phyloP scores from a whole-genome alignment of 2,113 vertebrate genomes.

The Poeciliopsis occidentalis region DNA sequence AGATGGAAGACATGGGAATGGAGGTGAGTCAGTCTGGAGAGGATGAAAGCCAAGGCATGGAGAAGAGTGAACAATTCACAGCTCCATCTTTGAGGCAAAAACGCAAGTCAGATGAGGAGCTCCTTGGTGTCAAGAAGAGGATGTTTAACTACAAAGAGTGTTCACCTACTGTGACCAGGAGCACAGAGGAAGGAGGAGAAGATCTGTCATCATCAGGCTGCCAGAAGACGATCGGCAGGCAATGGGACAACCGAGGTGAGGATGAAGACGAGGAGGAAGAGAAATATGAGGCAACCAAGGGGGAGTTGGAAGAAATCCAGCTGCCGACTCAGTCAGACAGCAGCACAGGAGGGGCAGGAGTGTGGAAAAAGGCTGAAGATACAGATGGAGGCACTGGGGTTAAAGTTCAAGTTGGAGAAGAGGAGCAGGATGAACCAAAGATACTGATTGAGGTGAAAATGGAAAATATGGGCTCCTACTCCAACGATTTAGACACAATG shows the following conservation, averaged over 20 bases:
- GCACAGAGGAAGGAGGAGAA: conserved; percentile 65
- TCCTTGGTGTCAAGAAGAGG: conserved; percentile 75
- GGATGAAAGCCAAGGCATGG: conserved; percentile 18
- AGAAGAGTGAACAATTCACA: conserved; percentile 72
- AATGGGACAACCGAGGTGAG: conserved; percentile 61
- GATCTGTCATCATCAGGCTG: conserved; percentile 84
- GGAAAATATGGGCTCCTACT: conserved; percentile 87
- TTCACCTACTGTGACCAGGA: conserved; percentile 60
- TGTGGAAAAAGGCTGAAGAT: conserved; percentile 42
- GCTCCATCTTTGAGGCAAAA: conserved; percentile 83
- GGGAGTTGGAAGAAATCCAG: conserved; percentile 86
- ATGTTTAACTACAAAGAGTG: conserved; percentile 73
- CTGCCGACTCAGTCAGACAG: conserved; percentile 91
- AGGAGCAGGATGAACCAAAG: conserved; percentile 77
- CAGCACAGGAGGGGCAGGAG: conserved; percentile 43
- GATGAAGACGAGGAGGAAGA: conserved; percentile 50
- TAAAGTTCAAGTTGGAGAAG: conserved; percentile 77
- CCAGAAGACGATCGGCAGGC: conserved; percentile 73
- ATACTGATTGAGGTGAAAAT: conserved; percentile 85
- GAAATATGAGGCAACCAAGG: conserved; percentile 64
- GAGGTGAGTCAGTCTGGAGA: conserved; percentile 66
- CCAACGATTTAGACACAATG: conserved; percentile 79
- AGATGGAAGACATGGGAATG: conserved; percentile 42
- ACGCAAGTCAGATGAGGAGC: conserved; percentile 84
- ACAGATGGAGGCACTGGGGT: conserved; percentile 61